A percentile compares a stretch with the other conserved stretches of the same genome.
These are phyloP conservation scores for Pantherophis guttatus DNA, from an alignment of 2,113 vertebrate species.

Conservation along the genomic window DNA sequence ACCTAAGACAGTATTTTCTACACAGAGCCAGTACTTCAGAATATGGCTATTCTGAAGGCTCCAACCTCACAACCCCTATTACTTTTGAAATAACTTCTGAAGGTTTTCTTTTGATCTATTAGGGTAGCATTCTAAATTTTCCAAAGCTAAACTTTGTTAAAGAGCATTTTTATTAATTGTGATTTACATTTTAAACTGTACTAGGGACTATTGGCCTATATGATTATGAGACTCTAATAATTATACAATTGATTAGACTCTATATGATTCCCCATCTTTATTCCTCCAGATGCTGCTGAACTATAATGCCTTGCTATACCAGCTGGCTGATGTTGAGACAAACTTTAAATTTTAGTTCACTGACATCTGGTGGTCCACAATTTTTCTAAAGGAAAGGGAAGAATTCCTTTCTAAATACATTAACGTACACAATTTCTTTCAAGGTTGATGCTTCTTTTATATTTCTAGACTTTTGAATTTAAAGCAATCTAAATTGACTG, in stretches of 20 bases:
- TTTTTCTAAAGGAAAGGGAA: neutral
- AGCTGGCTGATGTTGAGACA: neutral
- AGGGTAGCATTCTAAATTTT: neutral
- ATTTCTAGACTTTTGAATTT: neutral
- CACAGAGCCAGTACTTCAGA: neutral
- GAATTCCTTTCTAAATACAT: neutral
- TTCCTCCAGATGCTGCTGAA: neutral
- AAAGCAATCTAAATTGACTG: neutral
- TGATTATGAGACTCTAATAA: neutral
- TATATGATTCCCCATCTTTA: neutral
- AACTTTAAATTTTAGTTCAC: neutral
- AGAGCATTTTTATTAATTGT: neutral
- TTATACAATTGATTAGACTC: neutral
- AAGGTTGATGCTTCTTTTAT: neutral
- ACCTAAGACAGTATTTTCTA: neutral
- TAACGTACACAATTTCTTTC: neutral
- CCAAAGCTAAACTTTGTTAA: neutral
- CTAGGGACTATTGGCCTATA: neutral
- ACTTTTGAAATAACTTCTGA: neutral
- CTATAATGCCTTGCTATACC: neutral
- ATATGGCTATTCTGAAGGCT: neutral
- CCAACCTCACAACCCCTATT: neutral
- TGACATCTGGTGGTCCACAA: neutral
- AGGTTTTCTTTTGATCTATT: neutral
- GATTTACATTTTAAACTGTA: neutral